Base-by-base conservation (phyloP, 2,888 invertebrate species). In the Trissolcus brochymenae region DNA sequence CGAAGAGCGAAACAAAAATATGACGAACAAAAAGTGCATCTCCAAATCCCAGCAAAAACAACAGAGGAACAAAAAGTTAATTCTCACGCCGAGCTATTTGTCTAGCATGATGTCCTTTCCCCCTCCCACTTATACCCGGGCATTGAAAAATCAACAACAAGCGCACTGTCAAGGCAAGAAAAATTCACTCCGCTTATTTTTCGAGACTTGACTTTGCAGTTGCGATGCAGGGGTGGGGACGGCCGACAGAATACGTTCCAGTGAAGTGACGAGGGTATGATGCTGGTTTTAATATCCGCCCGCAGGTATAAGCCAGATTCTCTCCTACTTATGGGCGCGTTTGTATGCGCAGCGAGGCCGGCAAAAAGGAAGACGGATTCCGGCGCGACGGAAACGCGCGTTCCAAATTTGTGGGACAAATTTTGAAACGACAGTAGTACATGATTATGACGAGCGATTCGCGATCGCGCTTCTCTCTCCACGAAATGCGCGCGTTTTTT, bases 221-320 rank as follows among this genome's bases (percentile, higher is more conserved):
- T 55, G 46, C 40, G 29, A 21, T 16, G 59, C 70, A 50, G 16
- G 7, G 65, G 40, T 66, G 57, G 66, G 57, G 57, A 50, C 80
- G 59, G 17, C 70, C 74, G 81, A 80, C 56, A 76, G 81, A 82
- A 74, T 57, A 67, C 79, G 82, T 83, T 78, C 81, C 83, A 83
- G 86, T 84, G 84, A 85, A 87, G 86, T 87, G 88, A 87, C 87
- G 87, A 87, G 87, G 87, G 87, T 88, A 87, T 87, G 87, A 87
- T 87, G 88, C 87, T 88, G 86, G 86, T 86, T 87, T 87, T 87
- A 88, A 87, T 88, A 87, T 87, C 86, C 85, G 86, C 84, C 84
- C 84, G 87, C 87, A 87, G 87, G 87, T 87, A 87, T 86, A 86
- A 81, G 84, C 65, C 65, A 35, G 46, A 51, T 64, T 56, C 35